Conservation (phyloP, 2,888 invertebrate species). For the Scrobipalpa costella region DNA sequence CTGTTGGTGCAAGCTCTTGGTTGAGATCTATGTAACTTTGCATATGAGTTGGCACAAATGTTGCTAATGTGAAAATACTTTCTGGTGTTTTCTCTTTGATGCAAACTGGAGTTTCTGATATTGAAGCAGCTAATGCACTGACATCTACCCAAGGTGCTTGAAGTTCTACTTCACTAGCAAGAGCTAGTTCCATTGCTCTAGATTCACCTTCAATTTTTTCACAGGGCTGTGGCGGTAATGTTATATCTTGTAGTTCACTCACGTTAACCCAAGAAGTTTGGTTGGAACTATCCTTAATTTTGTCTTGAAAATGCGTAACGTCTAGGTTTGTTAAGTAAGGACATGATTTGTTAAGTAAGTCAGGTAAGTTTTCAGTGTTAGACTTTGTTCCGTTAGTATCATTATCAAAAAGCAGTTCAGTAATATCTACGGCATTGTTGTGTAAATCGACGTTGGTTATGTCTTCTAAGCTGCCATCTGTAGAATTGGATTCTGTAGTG, state of each 20-base stretch:
- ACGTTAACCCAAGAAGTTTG: conserved; percentile 56
- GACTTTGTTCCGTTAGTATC: conserved; percentile 55
- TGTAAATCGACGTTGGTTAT: conserved; percentile 53
- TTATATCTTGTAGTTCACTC: conserved; percentile 49
- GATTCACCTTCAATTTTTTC: conserved; percentile 60
- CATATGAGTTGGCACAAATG: conserved; percentile 83
- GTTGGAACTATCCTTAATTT: conserved; percentile 50
- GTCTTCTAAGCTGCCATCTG: conserved; percentile 66
- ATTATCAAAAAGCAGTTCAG: conserved; percentile 66
- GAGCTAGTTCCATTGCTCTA: conserved; percentile 85
- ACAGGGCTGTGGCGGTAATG: conserved; percentile 37
- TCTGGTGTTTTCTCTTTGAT: conserved; percentile 82
- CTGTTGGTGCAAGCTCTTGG: conserved; percentile 59
- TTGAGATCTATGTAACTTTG: conserved; percentile 82
- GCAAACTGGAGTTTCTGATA: conserved; percentile 83
- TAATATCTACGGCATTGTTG: conserved; percentile 62
- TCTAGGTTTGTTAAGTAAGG: conserved; percentile 56
- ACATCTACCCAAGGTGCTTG: conserved; percentile 89
- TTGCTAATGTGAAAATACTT: conserved; percentile 78
- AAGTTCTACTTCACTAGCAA: conserved; percentile 88
- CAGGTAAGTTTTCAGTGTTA: conserved; percentile 47
- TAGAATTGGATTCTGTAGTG: conserved; percentile 72
- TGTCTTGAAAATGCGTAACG: conserved; percentile 56
- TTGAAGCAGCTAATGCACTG: conserved; percentile 84
- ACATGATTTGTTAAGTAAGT: conserved; percentile 72